Conservation (phyloP, 1,140 invertebrate species). For the Drosophila tani region DNA sequence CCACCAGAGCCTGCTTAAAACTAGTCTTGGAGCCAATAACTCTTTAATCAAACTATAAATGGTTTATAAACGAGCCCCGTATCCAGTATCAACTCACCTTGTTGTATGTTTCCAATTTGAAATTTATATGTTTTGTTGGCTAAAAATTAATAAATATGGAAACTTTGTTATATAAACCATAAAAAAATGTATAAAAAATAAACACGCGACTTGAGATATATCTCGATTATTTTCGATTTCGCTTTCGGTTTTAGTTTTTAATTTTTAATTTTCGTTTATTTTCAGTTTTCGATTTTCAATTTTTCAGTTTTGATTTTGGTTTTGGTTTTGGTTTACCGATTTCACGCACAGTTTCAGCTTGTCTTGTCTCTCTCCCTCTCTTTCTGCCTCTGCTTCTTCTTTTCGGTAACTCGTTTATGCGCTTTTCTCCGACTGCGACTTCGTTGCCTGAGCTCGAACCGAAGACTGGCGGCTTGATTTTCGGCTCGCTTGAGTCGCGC, state of each 20-base stretch:
- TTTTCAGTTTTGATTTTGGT: slow-evolving; percentile 39
- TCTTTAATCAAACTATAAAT: slow-evolving; percentile 12
- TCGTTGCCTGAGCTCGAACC: slow-evolving; percentile 61
- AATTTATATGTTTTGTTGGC: slow-evolving; percentile 35
- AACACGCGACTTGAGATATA: slow-evolving; percentile 21
- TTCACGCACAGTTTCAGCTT: slow-evolving; percentile 71
- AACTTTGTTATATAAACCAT: slow-evolving; percentile 32
- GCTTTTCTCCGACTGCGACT: slow-evolving; percentile 39
- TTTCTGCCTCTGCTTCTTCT: neutral
- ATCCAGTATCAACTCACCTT: slow-evolving; percentile 31
- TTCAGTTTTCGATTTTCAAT: slow-evolving; percentile 14
- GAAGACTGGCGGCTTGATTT: slow-evolving; percentile 61
- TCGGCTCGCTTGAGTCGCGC: slow-evolving; percentile 21
- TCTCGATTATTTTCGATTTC: slow-evolving; percentile 7
- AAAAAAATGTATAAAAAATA: slow-evolving; percentile 35
- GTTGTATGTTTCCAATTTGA: slow-evolving; percentile 25
- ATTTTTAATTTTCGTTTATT: slow-evolving; percentile 11
- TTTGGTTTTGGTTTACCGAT: slow-evolving; percentile 68
- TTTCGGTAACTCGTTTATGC: neutral
- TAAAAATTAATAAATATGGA: slow-evolving; percentile 8
- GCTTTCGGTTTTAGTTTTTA: slow-evolving; percentile 38
- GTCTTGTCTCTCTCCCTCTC: neutral
- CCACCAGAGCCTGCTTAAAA: slow-evolving; percentile 11
- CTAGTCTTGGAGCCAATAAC: slow-evolving; percentile 11
- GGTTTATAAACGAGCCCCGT: neutral